These are phyloP conservation scores for Pipistrellus pipistrellus DNA, from an alignment of 2,797 vertebrate genomes.

Conservation along the genomic window DNA sequence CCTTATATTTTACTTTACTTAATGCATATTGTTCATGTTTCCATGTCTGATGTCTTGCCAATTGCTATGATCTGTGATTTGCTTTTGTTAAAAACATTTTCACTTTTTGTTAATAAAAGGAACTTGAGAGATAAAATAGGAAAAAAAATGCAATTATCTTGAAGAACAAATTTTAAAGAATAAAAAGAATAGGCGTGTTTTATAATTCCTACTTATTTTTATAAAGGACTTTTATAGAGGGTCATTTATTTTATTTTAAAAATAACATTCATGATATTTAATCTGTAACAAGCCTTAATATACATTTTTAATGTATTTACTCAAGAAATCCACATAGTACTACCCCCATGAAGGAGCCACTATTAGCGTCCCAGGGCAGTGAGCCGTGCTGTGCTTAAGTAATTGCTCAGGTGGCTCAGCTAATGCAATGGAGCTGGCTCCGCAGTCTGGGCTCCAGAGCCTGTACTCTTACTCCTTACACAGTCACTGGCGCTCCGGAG, in stretches of 20 bases:
- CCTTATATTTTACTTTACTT: conserved; percentile 69
- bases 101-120: conserved; percentile 91
- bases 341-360: background rate
- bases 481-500: background rate
- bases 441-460: background rate
- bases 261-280: background rate
- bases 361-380: background rate
- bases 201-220: conserved; percentile 6
- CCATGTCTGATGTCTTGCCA: conserved; percentile 50
- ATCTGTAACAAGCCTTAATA: background rate
- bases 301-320: background rate
- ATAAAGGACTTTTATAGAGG: background rate
- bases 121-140: conserved; percentile 67
- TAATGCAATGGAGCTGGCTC: background rate
- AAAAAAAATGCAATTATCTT: background rate
- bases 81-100: conserved; percentile 85
- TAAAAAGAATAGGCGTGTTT: background rate
- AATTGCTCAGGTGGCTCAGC: background rate
- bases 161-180: background rate
- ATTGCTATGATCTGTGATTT: conserved; percentile 81
- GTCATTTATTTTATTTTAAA: conserved; percentile 36
- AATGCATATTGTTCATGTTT: conserved; percentile 54
- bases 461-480: background rate
- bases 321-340: background rate
- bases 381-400: background rate